A percentile compares a stretch with the other conserved stretches of the same genome.
These are phyloP conservation scores for Beris chalybata DNA, from an alignment of 2,888 invertebrate species.

Conservation along the genomic window DNA sequence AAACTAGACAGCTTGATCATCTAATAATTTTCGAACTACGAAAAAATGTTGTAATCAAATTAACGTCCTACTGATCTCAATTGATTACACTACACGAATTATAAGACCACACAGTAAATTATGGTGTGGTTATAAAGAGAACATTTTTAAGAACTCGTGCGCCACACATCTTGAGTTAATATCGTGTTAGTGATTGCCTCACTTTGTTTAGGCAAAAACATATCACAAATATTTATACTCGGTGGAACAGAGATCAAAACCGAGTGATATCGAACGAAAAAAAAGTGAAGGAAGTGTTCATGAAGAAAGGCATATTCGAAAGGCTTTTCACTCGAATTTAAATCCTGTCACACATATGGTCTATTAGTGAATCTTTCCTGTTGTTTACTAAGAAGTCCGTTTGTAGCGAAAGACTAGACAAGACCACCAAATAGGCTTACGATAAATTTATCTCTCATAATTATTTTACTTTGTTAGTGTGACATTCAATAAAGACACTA, in stretches of 20 bases:
- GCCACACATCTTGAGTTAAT: constrained; percentile 28
- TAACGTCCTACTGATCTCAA: too few relatives aligned
- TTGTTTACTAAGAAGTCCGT: not conserved
- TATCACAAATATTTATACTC: constrained; percentile 31
- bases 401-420: not conserved
- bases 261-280: constrained; percentile 26
- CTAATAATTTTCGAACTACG: too few relatives aligned
- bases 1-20: too few relatives aligned
- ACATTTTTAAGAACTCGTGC: constrained; percentile 21
- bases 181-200: constrained; percentile 27
- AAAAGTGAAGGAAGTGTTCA: constrained; percentile 28
- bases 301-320: constrained; percentile 16
- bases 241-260: constrained; percentile 33
- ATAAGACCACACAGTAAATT: constrained; percentile 23
- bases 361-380: too few relatives aligned
- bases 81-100: too few relatives aligned
- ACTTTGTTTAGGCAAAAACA: constrained; percentile 35
- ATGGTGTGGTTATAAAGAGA: constrained; percentile 3
- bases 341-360: constrained; percentile 27
- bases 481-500: too few relatives aligned
- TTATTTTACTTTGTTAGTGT: too few relatives aligned
- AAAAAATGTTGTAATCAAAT: too few relatives aligned
- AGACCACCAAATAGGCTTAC: too few relatives aligned
- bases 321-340: constrained; percentile 16
- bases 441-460: too few relatives aligned